Percentiles rank a stretch among this genome's conserved stretches.
These are phyloP conservation scores for Eupithecia vulgata DNA, from an alignment of 2,888 invertebrate genomes.

Conservation along the genomic window DNA sequence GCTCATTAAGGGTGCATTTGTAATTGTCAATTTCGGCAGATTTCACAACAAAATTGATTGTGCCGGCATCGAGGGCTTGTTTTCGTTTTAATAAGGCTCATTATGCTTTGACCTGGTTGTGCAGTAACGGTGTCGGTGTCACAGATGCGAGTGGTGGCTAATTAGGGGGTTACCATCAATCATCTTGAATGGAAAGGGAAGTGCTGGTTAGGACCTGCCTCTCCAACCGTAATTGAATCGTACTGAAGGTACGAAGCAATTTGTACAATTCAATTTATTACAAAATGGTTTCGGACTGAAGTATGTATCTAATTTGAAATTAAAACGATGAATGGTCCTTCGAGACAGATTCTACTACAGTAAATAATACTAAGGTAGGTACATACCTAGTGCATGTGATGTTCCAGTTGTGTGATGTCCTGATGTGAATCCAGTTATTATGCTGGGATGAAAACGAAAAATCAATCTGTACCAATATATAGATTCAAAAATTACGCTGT, in stretches of 20 bases:
- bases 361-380: background rate
- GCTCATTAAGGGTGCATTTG: slow-evolving; percentile 79
- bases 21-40: slow-evolving; percentile 76
- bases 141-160: slow-evolving; percentile 66
- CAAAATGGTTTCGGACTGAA: background rate
- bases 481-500: background rate
- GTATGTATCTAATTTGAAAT: background rate
- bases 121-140: slow-evolving; percentile 51
- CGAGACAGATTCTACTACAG: slow-evolving; percentile 11
- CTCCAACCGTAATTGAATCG: slow-evolving; percentile 43
- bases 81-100: slow-evolving; percentile 52
- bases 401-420: too few relatives aligned
- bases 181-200: slow-evolving; percentile 58
- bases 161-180: slow-evolving; percentile 76
- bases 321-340: background rate
- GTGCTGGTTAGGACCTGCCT: slow-evolving; percentile 39
- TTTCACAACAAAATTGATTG: slow-evolving; percentile 52
- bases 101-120: slow-evolving; percentile 50
- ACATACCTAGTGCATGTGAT: too few relatives aligned
- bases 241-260: slow-evolving; percentile 39
- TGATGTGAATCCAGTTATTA: too few relatives aligned
- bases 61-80: slow-evolving; percentile 53
- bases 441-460: background rate
- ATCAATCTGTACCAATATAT: background rate
- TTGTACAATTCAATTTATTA: slow-evolving; percentile 25